Percentiles rank a stretch among this genome's conserved stretches.
phyloP scores from a whole-genome alignment of 2,113 vertebrate genomes.

The Lophura nycthemera region DNA sequence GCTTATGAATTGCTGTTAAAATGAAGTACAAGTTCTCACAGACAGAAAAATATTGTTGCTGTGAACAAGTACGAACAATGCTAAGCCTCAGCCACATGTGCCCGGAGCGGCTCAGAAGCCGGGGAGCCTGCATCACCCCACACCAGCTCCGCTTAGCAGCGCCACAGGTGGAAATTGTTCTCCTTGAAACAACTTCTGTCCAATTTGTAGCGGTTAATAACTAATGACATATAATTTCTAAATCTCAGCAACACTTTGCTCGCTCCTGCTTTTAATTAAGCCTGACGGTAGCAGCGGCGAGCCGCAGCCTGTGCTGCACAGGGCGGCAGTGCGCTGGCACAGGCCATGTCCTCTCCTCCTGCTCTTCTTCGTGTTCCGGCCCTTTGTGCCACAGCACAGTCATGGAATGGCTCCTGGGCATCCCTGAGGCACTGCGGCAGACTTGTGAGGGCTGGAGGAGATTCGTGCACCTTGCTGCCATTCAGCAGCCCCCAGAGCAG shows the following conservation, averaged over 20 bases:
- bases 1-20: slow-evolving; percentile 44
- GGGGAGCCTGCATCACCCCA: background rate
- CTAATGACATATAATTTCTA: slow-evolving; percentile 47
- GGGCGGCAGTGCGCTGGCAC: background rate
- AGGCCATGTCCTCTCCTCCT: background rate
- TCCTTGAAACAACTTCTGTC: slow-evolving; percentile 38
- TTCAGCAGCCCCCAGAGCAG: slow-evolving; percentile 8
- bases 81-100: slow-evolving; percentile 18
- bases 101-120: too few species aligned
- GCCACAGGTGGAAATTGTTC: slow-evolving; percentile 1
- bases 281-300: background rate
- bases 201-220: slow-evolving; percentile 65
- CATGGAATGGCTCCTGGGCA: background rate
- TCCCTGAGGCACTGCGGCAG: background rate
- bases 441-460: background rate
- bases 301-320: rapidly evolving
- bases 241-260: slow-evolving; percentile 28
- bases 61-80: slow-evolving; percentile 54
- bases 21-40: slow-evolving; percentile 59
- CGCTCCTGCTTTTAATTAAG: slow-evolving; percentile 53
- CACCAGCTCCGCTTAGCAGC: slow-evolving; percentile 5
- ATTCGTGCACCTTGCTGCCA: background rate
- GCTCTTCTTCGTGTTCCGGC: background rate
- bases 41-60: slow-evolving; percentile 57
- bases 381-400: rapidly evolving